These are phyloP conservation scores for Selene dorsalis DNA, from an alignment of 2,797 vertebrate species.

Conservation along the genomic window DNA sequence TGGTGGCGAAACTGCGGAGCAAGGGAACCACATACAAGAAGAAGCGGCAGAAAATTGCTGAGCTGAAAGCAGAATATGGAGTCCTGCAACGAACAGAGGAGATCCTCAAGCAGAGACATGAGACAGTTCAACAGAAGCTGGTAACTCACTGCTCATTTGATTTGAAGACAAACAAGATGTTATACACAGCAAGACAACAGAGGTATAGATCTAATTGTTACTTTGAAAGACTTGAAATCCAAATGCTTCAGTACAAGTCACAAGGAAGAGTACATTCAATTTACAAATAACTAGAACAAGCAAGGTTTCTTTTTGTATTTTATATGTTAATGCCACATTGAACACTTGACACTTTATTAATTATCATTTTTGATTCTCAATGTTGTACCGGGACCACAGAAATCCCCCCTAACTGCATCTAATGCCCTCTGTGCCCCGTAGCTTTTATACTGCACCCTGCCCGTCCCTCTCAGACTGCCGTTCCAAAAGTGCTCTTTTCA, in stretches of 20 bases:
- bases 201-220: neutral
- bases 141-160: conserved; percentile 77
- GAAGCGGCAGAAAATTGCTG: conserved; percentile 90
- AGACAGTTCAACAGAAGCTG: conserved; percentile 90
- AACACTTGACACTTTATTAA: neutral
- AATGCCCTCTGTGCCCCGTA: conserved; percentile 3
- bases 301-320: neutral
- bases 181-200: neutral
- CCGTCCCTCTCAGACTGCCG: neutral
- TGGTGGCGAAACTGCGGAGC: conserved; percentile 92
- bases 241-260: neutral
- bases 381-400: neutral
- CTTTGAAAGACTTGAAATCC: neutral
- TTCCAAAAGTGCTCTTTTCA: conserved; percentile 41
- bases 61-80: conserved; percentile 90
- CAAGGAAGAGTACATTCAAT: neutral
- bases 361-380: fast-evolving
- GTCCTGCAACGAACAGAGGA: conserved; percentile 95
- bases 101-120: conserved; percentile 89
- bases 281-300: neutral
- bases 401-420: neutral
- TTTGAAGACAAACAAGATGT: neutral
- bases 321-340: neutral
- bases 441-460: neutral
- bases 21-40: conserved; percentile 93